Conservation (phyloP, 2,797 vertebrate species). For the Premnoplex brunnescens region DNA sequence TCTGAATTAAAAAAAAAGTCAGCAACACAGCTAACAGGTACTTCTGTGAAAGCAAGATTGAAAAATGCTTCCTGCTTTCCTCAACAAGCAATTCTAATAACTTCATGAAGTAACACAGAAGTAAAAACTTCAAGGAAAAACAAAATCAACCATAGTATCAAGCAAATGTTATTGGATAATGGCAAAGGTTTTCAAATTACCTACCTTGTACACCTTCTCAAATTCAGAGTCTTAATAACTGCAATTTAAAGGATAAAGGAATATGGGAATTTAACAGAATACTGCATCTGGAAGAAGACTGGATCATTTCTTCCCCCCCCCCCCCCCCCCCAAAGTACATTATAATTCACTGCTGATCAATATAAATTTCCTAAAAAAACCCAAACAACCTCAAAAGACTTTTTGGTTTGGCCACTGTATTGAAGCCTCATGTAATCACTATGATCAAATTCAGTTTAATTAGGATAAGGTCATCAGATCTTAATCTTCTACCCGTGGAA, state of each 20-base stretch:
- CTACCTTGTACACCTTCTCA: neutral
- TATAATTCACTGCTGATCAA: neutral
- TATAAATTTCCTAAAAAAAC: neutral
- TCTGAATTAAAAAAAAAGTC: neutral
- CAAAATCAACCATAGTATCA: neutral
- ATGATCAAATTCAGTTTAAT: neutral
- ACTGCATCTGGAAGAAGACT: neutral
- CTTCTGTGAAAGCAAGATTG: neutral
- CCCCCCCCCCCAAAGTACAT: neutral
- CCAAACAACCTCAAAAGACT: neutral
- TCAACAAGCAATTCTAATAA: neutral
- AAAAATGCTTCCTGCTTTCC: neutral
- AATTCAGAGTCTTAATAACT: neutral
- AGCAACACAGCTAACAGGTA: neutral
- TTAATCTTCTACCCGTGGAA: neutral
- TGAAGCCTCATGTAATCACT: neutral
- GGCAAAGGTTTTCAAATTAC: neutral
- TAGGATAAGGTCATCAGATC: neutral
- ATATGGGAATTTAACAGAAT: neutral
- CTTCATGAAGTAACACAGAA: neutral
- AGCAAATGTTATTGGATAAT: neutral
- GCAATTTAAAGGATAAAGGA: neutral
- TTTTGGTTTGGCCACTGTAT: neutral
- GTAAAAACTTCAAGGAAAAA: neutral
- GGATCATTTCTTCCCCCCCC: neutral